A percentile compares a stretch with the other conserved stretches of the same genome.
These are phyloP conservation scores for Thaumetopoea pityocampa DNA, from an alignment of 1,140 invertebrate species.

Conservation along the genomic window DNA sequence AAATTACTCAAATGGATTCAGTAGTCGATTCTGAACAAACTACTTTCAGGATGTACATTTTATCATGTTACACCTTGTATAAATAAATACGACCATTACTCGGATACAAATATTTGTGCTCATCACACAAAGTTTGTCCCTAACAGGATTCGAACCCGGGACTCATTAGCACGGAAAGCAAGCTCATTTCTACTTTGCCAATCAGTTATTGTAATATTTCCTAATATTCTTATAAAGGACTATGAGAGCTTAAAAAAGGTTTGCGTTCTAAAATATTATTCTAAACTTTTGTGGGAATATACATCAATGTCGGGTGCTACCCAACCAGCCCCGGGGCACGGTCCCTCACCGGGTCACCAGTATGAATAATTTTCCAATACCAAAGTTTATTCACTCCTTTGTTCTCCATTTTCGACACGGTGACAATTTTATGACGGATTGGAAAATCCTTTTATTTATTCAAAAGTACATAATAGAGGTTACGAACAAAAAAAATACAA, in stretches of 20 bases:
- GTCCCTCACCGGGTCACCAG: conserved; percentile 37
- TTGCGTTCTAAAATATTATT: conserved; percentile 21
- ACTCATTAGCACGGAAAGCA: neutral
- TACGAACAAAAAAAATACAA: too few species aligned
- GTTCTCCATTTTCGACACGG: conserved; percentile 38
- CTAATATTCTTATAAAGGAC: conserved; percentile 12
- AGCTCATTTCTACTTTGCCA: conserved; percentile 1
- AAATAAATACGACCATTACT: too few species aligned
- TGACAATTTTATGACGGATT: conserved; percentile 44
- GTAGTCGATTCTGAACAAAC: too few species aligned
- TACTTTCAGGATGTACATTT: too few species aligned
- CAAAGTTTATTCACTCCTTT: conserved; percentile 49
- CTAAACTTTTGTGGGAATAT: conserved; percentile 31
- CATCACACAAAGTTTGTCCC: too few species aligned
- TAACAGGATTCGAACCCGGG: too few species aligned
- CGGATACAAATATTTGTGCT: too few species aligned
- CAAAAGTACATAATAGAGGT: too few species aligned
- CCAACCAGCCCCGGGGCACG: conserved; percentile 25
- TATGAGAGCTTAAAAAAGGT: conserved; percentile 17
- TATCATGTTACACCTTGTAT: too few species aligned
- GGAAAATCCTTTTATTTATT: conserved; percentile 39
- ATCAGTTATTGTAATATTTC: conserved; percentile 4
- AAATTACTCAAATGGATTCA: too few species aligned
- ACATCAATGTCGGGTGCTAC: conserved; percentile 21
- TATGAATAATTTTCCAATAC: conserved; percentile 62